phyloP scores from a whole-genome alignment of 2,113 vertebrate genomes.

The Chionis minor region DNA sequence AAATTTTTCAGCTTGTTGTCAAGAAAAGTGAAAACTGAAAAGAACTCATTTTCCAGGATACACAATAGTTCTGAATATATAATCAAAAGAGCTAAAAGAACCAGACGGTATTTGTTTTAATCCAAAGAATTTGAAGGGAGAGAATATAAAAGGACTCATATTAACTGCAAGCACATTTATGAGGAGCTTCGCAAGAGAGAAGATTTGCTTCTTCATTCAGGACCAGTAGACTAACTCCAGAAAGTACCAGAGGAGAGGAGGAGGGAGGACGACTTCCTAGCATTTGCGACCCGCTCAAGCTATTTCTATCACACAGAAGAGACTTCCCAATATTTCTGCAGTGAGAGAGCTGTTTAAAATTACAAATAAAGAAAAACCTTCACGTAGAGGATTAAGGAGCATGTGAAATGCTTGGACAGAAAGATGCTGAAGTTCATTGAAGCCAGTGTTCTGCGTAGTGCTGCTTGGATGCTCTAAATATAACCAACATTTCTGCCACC shows the following conservation, averaged over 20 bases:
- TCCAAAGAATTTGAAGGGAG: constrained; percentile 66
- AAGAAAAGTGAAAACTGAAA: constrained; percentile 69
- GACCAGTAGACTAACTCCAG: constrained; percentile 12
- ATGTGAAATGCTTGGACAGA: constrained; percentile 4
- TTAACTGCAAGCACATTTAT: constrained; percentile 70
- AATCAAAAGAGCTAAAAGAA: constrained; percentile 71
- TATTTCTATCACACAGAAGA: background rate
- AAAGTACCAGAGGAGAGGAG: background rate
- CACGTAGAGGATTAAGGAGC: background rate
- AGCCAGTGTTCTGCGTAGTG: background rate
- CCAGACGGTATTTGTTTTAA: constrained; percentile 69
- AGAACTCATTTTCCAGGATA: constrained; percentile 69
- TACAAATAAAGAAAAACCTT: background rate
- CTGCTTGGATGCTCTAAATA: constrained; percentile 31
- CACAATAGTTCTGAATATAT: constrained; percentile 70
- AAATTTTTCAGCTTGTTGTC: constrained; percentile 69
- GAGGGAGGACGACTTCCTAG: background rate
- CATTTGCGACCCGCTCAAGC: constrained; percentile 22
- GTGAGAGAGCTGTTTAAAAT: constrained; percentile 9
- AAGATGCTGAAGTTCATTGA: constrained; percentile 8
- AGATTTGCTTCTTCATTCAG: constrained; percentile 39
- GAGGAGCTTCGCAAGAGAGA: constrained; percentile 31
- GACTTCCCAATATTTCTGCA: constrained; percentile 15
- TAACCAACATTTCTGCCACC: constrained; percentile 5
- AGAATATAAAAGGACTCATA: constrained; percentile 73